These are phyloP conservation scores for Microplitis manilae DNA, from an alignment of 2,888 invertebrate species.

Conservation along the genomic window DNA sequence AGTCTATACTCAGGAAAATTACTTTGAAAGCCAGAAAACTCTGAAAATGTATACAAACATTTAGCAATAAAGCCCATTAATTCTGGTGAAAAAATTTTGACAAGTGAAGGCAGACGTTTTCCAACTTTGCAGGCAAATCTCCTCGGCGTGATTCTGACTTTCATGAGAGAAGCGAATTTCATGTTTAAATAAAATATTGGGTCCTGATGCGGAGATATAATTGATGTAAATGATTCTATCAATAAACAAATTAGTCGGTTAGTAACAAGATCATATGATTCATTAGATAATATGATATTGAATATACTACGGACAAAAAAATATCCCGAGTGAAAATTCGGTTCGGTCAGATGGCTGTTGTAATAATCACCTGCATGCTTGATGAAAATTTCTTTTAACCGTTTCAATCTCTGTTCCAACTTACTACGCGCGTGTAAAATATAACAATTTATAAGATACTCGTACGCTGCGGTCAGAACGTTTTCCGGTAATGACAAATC, in stretches of 20 bases:
- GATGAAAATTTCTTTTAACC: constrained; percentile 39
- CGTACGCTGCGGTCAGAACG: background rate
- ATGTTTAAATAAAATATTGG: constrained; percentile 49
- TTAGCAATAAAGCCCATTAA: constrained; percentile 31
- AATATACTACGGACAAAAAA: background rate
- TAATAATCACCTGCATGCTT: constrained; percentile 44
- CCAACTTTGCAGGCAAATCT: constrained; percentile 40
- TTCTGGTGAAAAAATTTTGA: constrained; percentile 40
- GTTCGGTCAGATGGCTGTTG: constrained; percentile 42
- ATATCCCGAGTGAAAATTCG: constrained; percentile 48
- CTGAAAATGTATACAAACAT: constrained; percentile 20
- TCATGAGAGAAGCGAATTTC: constrained; percentile 22
- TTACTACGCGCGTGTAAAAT: constrained; percentile 15
- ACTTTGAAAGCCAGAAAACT: background rate
- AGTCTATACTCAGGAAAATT: background rate
- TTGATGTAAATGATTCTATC: constrained; percentile 40
- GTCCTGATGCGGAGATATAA: constrained; percentile 50
- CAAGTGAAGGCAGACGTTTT: constrained; percentile 32
- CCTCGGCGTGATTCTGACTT: background rate
- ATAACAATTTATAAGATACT: constrained; percentile 26
- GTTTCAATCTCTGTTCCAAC: constrained; percentile 45
- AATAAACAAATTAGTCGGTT: constrained; percentile 38
- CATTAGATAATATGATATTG: background rate
- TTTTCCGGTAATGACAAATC: constrained; percentile 20
- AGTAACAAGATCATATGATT: background rate